phyloP scores from a whole-genome alignment of 2,888 invertebrate species.

The Gymnoscelis rufifasciata region DNA sequence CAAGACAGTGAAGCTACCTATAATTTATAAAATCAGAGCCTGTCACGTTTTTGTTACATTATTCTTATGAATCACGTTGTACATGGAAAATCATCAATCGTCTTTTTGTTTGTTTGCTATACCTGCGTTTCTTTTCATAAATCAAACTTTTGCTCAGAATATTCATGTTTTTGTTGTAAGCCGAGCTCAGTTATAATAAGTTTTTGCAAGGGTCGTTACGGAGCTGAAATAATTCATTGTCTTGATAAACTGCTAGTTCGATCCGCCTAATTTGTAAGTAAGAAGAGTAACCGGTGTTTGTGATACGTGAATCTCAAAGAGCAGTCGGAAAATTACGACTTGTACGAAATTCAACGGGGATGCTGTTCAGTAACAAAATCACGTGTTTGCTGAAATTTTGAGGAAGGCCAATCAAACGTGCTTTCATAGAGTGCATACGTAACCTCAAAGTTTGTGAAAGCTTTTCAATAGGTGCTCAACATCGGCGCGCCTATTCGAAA shows the following conservation, averaged over 20 bases:
- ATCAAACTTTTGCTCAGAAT: slow-evolving; percentile 17
- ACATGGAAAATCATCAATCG: slow-evolving; percentile 8
- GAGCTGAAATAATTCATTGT: slow-evolving; percentile 10
- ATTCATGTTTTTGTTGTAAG: slow-evolving; percentile 12
- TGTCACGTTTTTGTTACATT: neutral
- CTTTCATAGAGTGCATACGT: slow-evolving; percentile 25
- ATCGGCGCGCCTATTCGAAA: slow-evolving; percentile 7
- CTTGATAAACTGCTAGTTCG: slow-evolving; percentile 6
- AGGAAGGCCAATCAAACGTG: slow-evolving; percentile 28
- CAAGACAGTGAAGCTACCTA: too few species aligned
- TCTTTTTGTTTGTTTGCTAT: slow-evolving; percentile 3
- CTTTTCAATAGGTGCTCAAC: slow-evolving; percentile 12
- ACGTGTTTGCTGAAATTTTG: slow-evolving; percentile 20
- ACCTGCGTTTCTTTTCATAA: slow-evolving; percentile 12
- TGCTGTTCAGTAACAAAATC: slow-evolving; percentile 20
- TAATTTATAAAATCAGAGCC: neutral
- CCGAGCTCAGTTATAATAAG: slow-evolving; percentile 10
- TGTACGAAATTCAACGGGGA: slow-evolving; percentile 14
- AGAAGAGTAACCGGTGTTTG: neutral
- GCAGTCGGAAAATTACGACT: slow-evolving; percentile 4
- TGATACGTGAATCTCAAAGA: slow-evolving; percentile 7
- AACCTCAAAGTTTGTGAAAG: slow-evolving; percentile 16
- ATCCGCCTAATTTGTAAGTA: slow-evolving; percentile 4
- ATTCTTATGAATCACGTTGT: neutral
- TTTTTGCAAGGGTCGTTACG: slow-evolving; percentile 13